Base-by-base conservation (phyloP, 1,140 invertebrate genomes). In the Stegodyphus dumicola region DNA sequence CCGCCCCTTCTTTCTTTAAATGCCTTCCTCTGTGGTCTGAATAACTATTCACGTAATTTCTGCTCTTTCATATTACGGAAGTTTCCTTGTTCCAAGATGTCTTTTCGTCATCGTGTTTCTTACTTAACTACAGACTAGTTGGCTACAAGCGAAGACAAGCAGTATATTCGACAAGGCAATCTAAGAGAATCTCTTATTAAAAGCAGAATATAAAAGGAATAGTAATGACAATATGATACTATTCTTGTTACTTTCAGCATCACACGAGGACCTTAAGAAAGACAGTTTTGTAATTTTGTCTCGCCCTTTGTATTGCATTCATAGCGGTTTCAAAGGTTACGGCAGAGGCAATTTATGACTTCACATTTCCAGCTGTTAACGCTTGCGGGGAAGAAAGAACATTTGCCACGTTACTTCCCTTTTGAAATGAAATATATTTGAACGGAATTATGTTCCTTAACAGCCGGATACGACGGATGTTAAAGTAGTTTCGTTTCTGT, bases 381-480 rank as follows among this genome's bases (percentile, higher is more conserved):
- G 77, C 65, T 78, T 53, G 18, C 7, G 51, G 49, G 60, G 66
- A 69, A 69, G 60, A 60, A 77, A 77, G 33, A 60, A 77, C 60
- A 67, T 77, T 48, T 13, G n/a, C 49, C 48, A 53, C 60, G 65
- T 48, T 67, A 69, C 33, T 69, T 78, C 65, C 33, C 75, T 69
- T 56, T 78, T 78, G 65, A 78, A 78, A 78, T 78, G 65, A 78
- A 66, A 78, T 78, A 78, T 78, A 65, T 78, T 78, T 78, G 77
- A n/a, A 52, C 66, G 77, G 69, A 78, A 78, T 78, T 70, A 51
- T 69, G 77, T 78, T 69, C 69, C 51, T 49, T n/a, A 78, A 78
- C 65, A 78, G 77, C 77, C 65, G 64, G 64, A 15, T 67, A 18
- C 49, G 51, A 78, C 77, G 49, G 65, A 49, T 66, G 33, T 78